Conservation (phyloP, 2,888 invertebrate species). For the Leptinotarsa haldemani region DNA sequence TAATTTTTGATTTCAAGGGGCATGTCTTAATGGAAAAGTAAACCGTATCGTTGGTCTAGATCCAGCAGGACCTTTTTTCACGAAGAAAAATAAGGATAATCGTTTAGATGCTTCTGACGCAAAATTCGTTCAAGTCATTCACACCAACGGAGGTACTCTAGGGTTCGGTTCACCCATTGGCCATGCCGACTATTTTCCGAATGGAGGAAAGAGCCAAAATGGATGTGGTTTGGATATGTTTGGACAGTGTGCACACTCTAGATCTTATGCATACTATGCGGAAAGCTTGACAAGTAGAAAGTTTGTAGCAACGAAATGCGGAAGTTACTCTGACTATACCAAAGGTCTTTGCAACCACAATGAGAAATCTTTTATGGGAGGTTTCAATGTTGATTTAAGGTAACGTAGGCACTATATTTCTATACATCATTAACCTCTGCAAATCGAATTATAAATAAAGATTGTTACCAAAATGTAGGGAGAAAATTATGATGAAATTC, state of each 20-base stretch:
- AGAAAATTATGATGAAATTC: no score
- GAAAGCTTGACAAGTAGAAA: slow-evolving; percentile 59
- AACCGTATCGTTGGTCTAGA: slow-evolving; percentile 58
- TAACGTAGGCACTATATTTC: slow-evolving; percentile 25
- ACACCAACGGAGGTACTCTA: slow-evolving; percentile 50
- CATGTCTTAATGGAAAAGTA: slow-evolving; percentile 36
- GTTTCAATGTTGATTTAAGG: slow-evolving; percentile 36
- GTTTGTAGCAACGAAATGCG: slow-evolving; percentile 41
- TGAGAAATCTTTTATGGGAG: slow-evolving; percentile 44
- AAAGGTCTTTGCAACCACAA: slow-evolving; percentile 32
- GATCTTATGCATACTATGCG: slow-evolving; percentile 63
- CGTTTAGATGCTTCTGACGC: slow-evolving; percentile 57
- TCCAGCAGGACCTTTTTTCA: slow-evolving; percentile 56
- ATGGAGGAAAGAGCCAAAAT: slow-evolving; percentile 58
- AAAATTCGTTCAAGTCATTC: slow-evolving; percentile 58
- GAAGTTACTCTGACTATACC: slow-evolving; percentile 30
- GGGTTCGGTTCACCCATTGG: slow-evolving; percentile 53
- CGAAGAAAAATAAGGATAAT: slow-evolving; percentile 47
- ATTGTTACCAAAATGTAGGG: no score
- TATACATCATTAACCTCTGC: no score
- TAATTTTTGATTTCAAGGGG: slow-evolving; percentile 12
- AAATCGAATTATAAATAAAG: no score
- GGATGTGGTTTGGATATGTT: slow-evolving; percentile 57
- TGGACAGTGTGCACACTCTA: slow-evolving; percentile 63
- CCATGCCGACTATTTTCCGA: slow-evolving; percentile 60